Evolutionary conservation across 2,113 vertebrate genomes (phyloP), one percentile per base, ranked within the genome.

Genomic region (Acrocephalus arundinaceus): DNA sequence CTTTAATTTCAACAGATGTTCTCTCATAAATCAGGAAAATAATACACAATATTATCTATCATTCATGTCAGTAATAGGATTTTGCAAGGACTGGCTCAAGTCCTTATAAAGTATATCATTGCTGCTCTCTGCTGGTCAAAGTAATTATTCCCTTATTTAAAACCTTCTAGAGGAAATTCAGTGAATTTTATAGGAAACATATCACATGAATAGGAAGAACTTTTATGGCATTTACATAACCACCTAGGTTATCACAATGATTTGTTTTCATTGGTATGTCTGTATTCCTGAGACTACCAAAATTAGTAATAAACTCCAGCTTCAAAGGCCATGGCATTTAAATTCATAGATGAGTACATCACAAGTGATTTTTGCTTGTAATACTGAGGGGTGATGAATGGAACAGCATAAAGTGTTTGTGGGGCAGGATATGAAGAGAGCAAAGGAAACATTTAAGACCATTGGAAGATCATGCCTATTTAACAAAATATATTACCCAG

Each of bases 41-140:
- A 1, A 15, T 22, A 52, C 8, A 59, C 12, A 35, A 12, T 49
- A 67, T 63, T 85, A 41, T 25, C 33, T 31, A 55, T 15, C 9
- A 61, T 14, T 93, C 18, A 30, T 13, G 52, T 3, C 57, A 76
- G 30, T 87, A 55, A 43, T 3, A 80, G 31, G 10, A 41, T 68
- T 96, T 94, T 93, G 72, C 62, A 80, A 90, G 28, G 43, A 67
- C 24, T 94, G 74, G 49, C 30, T 93, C 43, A 28, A 55, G 49
- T 54, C 39, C 33, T 72, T 78, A n/a, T 87, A 96, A 54, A 95
- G 54, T 78, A 90, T 96, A 96, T 96, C 97, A 97, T 77, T 98
- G 96, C 98, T 98, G 98, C 98, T 97, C 97, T 98, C 98, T 98
- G 97, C 97, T 98, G 98, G 98, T 88, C 92, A 97, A 95, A 97